phyloP scores from a whole-genome alignment of 2,797 vertebrate genomes.

The Centroberyx gerrardi region DNA sequence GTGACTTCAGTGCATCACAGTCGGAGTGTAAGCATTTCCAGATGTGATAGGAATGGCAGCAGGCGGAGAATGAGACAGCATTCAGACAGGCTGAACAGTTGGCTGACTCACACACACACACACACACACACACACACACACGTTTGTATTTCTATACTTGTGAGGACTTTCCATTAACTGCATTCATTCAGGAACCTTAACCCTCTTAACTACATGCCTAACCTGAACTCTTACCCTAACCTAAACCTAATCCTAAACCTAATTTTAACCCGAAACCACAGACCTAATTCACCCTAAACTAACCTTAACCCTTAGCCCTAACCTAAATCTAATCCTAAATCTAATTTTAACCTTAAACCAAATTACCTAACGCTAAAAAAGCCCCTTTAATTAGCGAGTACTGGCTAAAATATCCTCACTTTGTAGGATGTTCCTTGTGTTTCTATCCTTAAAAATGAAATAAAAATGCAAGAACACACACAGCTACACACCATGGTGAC shows the following conservation, averaged over 20 bases:
- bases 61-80: slow-evolving; percentile 41
- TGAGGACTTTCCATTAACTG: slow-evolving; percentile 1
- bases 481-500: slow-evolving; percentile 38
- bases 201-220: not conserved
- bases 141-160: not conserved
- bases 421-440: too few species aligned
- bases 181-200: not conserved
- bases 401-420: too few species aligned
- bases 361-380: not conserved
- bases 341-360: not conserved
- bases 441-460: too few species aligned
- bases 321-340: not conserved
- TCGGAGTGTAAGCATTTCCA: slow-evolving; percentile 67
- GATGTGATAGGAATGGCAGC: slow-evolving; percentile 64
- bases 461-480: slow-evolving; percentile 6
- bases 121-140: slow-evolving; percentile 21
- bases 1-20: slow-evolving; percentile 47
- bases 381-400: too few species aligned
- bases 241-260: not conserved
- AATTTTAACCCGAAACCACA: not conserved
- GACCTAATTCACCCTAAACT: not conserved
- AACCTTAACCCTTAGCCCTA: not conserved
- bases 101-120: slow-evolving; percentile 44
- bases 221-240: not conserved
- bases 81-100: slow-evolving; percentile 17